Conservation (phyloP, 2,113 vertebrate genomes). For the Microtus ochrogaster region DNA sequence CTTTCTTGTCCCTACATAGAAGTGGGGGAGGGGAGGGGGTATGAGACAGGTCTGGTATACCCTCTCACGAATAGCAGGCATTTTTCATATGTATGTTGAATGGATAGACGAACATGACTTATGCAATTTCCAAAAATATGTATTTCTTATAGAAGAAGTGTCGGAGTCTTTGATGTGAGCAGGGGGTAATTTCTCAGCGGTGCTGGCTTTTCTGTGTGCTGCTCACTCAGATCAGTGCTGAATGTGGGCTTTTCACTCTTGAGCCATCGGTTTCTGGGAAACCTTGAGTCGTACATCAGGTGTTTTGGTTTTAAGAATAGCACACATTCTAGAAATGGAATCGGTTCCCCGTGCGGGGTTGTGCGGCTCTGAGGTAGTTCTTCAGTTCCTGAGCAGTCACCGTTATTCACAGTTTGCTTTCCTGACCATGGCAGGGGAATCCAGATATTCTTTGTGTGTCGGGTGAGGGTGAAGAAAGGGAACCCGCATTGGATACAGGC, state of each 20-base stretch:
- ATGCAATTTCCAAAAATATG: background rate
- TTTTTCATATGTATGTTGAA: background rate
- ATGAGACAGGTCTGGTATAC: background rate
- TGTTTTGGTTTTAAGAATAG: constrained; percentile 35
- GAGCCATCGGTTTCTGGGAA: constrained; percentile 43
- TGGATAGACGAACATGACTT: background rate
- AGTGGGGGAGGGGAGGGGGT: rapidly evolving
- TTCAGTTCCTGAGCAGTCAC: constrained; percentile 34
- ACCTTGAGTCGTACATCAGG: background rate
- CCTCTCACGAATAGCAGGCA: background rate
- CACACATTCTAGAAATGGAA: constrained; percentile 1
- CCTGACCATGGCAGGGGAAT: constrained; percentile 29
- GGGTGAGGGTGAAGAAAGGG: background rate
- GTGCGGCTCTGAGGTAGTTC: constrained; percentile 12
- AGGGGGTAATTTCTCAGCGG: background rate
- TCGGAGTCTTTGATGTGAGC: background rate
- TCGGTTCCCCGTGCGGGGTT: background rate
- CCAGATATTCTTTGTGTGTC: constrained; percentile 33
- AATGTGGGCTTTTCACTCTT: background rate
- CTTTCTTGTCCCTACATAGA: background rate
- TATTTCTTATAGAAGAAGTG: background rate
- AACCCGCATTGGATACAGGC: background rate
- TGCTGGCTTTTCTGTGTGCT: background rate
- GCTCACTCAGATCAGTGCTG: background rate
- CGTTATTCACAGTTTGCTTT: constrained; percentile 51